Percentiles rank a stretch among this genome's conserved stretches.
Evolutionary conservation across 2,888 invertebrate genomes (phyloP).

Genomic region (Embidobia sp.): DNA sequence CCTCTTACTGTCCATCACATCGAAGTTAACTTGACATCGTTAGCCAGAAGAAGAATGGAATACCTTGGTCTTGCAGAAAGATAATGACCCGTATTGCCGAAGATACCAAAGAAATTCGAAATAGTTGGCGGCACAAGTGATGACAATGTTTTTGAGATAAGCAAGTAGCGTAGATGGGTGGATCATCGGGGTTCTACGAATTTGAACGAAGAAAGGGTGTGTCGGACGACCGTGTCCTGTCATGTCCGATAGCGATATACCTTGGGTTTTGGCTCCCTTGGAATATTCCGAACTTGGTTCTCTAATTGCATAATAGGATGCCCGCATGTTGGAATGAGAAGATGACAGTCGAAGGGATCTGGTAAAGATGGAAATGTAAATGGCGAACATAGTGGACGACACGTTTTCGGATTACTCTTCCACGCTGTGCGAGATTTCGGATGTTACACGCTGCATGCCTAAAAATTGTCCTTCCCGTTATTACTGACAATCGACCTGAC

Average conservation of each 20-base stretch:
- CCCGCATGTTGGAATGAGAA: conserved; percentile 74
- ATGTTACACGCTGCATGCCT: conserved; percentile 22
- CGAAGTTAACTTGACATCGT: too few relatives aligned
- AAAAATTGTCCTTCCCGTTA: conserved; percentile 21
- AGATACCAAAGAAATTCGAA: conserved; percentile 55
- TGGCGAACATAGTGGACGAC: conserved; percentile 60
- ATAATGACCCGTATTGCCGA: conserved; percentile 50
- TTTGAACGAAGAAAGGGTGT: conserved; percentile 82
- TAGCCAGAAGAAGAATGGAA: background rate
- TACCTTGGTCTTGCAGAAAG: conserved; percentile 32
- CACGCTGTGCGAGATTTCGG: conserved; percentile 33
- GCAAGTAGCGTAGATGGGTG: conserved; percentile 71
- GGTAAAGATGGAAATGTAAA: conserved; percentile 60
- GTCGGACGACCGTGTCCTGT: conserved; percentile 81
- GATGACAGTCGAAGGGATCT: conserved; percentile 61
- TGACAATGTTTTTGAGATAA: conserved; percentile 77
- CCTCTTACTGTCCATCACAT: too few relatives aligned
- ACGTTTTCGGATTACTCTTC: conserved; percentile 60
- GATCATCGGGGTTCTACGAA: conserved; percentile 73
- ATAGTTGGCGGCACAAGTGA: conserved; percentile 56
- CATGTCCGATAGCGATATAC: conserved; percentile 81
- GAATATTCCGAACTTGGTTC: conserved; percentile 75
- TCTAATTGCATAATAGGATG: conserved; percentile 81
- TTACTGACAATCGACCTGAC: too few relatives aligned
- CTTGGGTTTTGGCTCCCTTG: conserved; percentile 76